phyloP scores from a whole-genome alignment of 2,888 invertebrate species.

The Drosophila pullipes region DNA sequence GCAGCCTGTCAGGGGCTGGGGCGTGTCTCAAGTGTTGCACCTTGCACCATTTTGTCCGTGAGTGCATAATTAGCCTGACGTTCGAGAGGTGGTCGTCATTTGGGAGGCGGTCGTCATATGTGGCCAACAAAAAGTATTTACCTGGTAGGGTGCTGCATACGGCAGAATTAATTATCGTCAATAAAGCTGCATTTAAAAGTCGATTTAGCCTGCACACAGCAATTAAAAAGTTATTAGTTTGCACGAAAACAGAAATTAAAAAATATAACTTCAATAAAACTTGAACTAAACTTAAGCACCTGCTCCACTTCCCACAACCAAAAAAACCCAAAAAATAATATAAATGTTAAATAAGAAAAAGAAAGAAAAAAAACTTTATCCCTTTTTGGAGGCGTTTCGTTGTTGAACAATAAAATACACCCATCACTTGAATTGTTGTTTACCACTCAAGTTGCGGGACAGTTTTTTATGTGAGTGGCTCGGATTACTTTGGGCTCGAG shows the following conservation, averaged over 20 bases:
- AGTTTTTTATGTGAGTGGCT: constrained; percentile 12
- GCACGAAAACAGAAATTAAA: not conserved
- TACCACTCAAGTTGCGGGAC: constrained; percentile 23
- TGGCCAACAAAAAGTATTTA: constrained; percentile 10
- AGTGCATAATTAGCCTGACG: constrained; percentile 37
- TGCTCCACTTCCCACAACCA: constrained; percentile 24
- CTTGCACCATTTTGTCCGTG: constrained; percentile 30
- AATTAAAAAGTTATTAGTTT: constrained; percentile 60
- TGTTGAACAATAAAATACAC: constrained; percentile 12
- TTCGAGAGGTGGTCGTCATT: constrained; percentile 6
- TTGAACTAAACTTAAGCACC: constrained; percentile 19
- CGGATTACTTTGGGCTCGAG: constrained; percentile 5
- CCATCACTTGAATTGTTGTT: constrained; percentile 28
- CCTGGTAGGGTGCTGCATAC: not conserved
- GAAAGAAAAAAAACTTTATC: constrained; percentile 10
- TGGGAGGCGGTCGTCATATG: not conserved
- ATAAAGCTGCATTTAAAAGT: constrained; percentile 47
- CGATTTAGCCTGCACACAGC: constrained; percentile 40
- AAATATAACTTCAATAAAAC: not conserved
- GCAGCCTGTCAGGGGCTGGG: constrained; percentile 29
- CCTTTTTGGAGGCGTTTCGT: constrained; percentile 20
- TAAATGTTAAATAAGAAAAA: not conserved
- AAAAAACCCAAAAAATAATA: not conserved
- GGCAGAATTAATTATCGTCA: not conserved
- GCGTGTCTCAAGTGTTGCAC: constrained; percentile 48